Base-by-base conservation (phyloP, 2,113 vertebrate genomes). In the Catagonus wagneri region DNA sequence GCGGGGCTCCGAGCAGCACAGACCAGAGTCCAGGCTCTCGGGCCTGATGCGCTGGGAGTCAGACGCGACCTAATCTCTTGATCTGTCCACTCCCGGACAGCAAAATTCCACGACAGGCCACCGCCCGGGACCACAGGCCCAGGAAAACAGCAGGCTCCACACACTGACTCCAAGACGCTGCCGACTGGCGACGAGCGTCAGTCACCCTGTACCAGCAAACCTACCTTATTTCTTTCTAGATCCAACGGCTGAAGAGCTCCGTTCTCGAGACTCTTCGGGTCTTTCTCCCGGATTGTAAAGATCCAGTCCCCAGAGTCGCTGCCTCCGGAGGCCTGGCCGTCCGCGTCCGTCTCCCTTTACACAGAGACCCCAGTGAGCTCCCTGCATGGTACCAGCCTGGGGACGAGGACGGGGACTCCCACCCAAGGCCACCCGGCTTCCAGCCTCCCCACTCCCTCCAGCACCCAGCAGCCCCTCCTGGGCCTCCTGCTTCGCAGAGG, bases 231-330 rank as follows among this genome's bases (percentile, higher is more conserved):
- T 86, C 96, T 98, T 72, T 98, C 98, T 16, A 99, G 95, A 74
- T 99, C 98, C 1, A 98, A 98, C 1, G 97, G 98, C 96, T 98
- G 98, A 5, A 98, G 97, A 44, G 98, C 98, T 95, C 99, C 99
- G 6, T 99, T 99, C 95, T 99, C 98, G 17, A 99, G 75, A 89
- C 98, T 99, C 78, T 98, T 98, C 52, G 98, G 98, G 94, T 99
- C 99, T 90, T 99, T 99, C 97, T 99, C 99, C 97, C 97, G 98
- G 98, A 99, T 99, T 58, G 99, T 99, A 96, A 99, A 99, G 97
- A 99, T 99, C 99, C 99, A 99, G 66, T 99, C 98, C 68, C 96
- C 98, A 13, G 99, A 95, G 65, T 99, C 99, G 4, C 98, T 98
- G 36, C 99, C 99, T 84, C 99, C 99, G 4, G 99, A 98, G 11